phyloP scores from a whole-genome alignment of 2,888 invertebrate genomes.

The Entomobrya proxima region DNA sequence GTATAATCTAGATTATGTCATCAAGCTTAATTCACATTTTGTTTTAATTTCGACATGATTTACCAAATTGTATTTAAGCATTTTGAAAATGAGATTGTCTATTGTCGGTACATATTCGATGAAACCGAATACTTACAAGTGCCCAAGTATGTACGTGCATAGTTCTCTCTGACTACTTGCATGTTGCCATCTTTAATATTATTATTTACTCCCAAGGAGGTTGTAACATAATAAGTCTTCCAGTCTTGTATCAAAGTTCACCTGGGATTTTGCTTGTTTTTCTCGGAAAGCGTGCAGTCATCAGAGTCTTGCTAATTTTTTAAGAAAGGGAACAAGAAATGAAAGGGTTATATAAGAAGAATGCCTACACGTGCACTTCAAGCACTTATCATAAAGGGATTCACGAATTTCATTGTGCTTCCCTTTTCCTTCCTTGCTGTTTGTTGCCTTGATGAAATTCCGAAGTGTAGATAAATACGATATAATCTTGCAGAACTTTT shows the following conservation, averaged over 20 bases:
- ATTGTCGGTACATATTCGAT: no score
- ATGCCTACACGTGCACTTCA: background rate
- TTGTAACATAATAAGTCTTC: constrained; percentile 4
- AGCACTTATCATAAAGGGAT: background rate
- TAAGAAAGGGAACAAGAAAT: background rate
- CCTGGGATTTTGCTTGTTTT: constrained; percentile 36
- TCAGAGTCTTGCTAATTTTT: constrained; percentile 5
- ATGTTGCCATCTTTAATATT: background rate
- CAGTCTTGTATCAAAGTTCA: constrained; percentile 27
- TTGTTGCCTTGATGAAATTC: background rate
- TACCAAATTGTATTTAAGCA: no score
- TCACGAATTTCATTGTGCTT: no score
- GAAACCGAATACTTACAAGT: no score
- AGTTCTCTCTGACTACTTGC: background rate
- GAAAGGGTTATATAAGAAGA: background rate
- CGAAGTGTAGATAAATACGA: background rate
- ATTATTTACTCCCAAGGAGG: constrained; percentile 44
- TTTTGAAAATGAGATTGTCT: no score
- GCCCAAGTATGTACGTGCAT: no score
- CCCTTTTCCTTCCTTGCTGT: background rate
- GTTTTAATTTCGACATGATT: no score
- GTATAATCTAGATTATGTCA: no score
- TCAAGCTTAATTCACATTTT: no score
- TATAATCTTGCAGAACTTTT: background rate
- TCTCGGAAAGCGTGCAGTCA: constrained; percentile 11